Evolutionary conservation across 2,113 vertebrate species (phyloP).

Genomic region (Brienomyrus brachyistius): DNA sequence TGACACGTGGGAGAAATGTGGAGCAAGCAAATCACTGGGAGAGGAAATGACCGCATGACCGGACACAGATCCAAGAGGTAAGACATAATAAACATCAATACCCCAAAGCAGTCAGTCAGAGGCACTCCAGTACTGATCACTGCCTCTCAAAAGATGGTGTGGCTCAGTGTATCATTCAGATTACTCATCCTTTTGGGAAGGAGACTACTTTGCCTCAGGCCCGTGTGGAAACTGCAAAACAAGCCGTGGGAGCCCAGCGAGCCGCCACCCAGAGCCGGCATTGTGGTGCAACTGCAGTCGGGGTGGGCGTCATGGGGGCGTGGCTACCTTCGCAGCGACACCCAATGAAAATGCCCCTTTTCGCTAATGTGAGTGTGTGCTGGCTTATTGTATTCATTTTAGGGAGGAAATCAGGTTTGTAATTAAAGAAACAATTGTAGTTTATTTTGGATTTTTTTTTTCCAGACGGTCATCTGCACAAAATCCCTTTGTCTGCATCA

Average conservation of each 20-base stretch:
- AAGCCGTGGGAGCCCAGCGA: background rate
- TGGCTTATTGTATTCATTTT: background rate
- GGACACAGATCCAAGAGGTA: background rate
- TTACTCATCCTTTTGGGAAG: background rate
- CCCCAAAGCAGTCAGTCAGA: background rate
- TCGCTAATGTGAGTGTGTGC: background rate
- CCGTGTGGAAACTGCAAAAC: background rate
- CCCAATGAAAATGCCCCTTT: background rate
- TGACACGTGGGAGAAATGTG: background rate
- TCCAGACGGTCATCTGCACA: background rate
- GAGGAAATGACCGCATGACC: background rate
- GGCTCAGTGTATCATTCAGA: background rate
- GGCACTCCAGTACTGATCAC: background rate
- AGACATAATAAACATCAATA: background rate
- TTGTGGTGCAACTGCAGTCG: background rate
- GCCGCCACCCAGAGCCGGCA: background rate
- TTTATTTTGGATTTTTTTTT: background rate
- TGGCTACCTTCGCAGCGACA: background rate
- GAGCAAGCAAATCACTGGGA: background rate
- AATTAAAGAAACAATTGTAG: background rate
- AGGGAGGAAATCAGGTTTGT: background rate
- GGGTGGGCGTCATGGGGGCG: background rate
- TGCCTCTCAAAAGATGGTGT: background rate
- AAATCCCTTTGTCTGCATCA: background rate
- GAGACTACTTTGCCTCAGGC: background rate